These are phyloP conservation scores for Sebastes flavidus DNA, from an alignment of 2,797 vertebrate species.

Conservation along the genomic window DNA sequence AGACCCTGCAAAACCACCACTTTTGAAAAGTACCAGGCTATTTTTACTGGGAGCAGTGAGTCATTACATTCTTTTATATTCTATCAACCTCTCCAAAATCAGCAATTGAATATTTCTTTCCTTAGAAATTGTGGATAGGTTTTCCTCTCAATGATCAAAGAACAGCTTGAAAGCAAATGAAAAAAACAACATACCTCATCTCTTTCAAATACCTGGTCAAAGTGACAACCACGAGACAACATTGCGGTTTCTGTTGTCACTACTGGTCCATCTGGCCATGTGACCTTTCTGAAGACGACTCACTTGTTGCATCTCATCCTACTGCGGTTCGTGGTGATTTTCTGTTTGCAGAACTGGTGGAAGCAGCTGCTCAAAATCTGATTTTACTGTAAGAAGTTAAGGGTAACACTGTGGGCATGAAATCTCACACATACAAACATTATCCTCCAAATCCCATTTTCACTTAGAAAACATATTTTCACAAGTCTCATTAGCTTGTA, in stretches of 20 bases:
- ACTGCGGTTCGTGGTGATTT: neutral
- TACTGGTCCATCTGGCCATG: neutral
- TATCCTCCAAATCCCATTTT: neutral
- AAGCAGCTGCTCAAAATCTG: neutral
- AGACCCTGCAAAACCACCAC: neutral
- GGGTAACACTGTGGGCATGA: neutral
- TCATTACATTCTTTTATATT: neutral
- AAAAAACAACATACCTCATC: neutral
- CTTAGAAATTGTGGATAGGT: neutral
- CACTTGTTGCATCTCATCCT: conserved; percentile 16
- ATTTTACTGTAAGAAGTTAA: neutral
- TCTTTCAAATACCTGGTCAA: neutral
- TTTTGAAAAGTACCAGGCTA: neutral
- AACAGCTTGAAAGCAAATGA: neutral
- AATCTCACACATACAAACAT: neutral
- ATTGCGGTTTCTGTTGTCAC: conserved; percentile 3
- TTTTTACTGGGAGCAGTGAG: neutral
- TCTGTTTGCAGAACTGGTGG: neutral
- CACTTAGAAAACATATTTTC: neutral
- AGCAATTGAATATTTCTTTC: neutral
- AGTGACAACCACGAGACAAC: neutral
- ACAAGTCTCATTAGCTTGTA: neutral
- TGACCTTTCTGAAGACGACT: neutral
- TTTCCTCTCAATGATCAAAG: neutral
- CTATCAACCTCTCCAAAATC: neutral